These are phyloP conservation scores for Elephas maximus DNA, from an alignment of 2,113 vertebrate genomes.

Conservation along the genomic window DNA sequence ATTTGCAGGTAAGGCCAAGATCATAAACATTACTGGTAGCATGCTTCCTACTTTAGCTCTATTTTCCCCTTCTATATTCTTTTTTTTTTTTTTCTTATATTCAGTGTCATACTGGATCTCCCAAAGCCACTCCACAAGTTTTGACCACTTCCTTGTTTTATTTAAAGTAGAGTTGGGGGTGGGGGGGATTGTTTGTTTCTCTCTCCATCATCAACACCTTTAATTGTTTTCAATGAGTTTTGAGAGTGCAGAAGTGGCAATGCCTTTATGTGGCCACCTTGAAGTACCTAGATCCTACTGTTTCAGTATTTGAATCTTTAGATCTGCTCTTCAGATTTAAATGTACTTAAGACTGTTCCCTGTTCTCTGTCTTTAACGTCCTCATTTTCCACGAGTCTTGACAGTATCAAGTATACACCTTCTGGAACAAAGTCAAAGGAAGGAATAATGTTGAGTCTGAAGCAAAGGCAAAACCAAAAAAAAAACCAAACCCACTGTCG, in stretches of 20 bases:
- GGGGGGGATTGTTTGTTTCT: not conserved
- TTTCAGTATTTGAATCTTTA: not conserved
- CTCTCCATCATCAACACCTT: not conserved
- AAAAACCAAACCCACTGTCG: too few relatives aligned
- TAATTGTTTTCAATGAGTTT: slow-evolving; percentile 17
- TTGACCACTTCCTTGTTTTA: not conserved
- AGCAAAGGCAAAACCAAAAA: not conserved
- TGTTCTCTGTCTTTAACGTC: not conserved
- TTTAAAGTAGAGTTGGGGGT: not conserved
- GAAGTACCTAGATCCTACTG: not conserved
- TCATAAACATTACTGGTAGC: not conserved
- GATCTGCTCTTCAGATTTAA: slow-evolving; percentile 7
- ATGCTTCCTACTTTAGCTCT: not conserved
- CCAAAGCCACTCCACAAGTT: not conserved
- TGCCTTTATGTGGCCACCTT: not conserved
- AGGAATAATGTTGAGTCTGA: not conserved
- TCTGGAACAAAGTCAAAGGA: not conserved
- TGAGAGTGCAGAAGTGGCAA: not conserved
- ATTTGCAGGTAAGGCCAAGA: not conserved
- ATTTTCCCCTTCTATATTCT: not conserved
- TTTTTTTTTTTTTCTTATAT: too few relatives aligned
- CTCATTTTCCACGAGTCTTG: not conserved
- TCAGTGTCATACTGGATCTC: not conserved
- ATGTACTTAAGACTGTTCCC: not conserved
- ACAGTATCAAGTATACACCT: not conserved